phyloP scores from a whole-genome alignment of 2,797 vertebrate species.

The Zalophus californianus region DNA sequence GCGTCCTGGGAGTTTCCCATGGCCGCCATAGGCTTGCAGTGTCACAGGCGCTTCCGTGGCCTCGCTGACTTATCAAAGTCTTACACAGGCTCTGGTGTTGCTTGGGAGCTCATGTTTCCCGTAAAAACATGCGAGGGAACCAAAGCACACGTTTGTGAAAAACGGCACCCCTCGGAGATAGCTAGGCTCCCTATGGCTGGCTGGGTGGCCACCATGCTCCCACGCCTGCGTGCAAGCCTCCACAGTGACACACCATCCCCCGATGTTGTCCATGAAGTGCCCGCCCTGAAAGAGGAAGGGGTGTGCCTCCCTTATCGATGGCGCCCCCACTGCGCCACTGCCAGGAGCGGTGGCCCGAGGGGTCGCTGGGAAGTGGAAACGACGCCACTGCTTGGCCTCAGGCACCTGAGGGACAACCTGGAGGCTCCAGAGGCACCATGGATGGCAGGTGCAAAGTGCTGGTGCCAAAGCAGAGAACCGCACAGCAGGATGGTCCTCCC shows the following conservation, averaged over 20 bases:
- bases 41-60: fast-evolving
- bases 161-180: neutral
- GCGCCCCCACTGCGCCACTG: neutral
- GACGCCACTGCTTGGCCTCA: neutral
- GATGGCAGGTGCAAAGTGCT: neutral
- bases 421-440: neutral
- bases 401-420: neutral
- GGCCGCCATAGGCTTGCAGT: fast-evolving
- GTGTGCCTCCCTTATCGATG: neutral
- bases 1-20: neutral
- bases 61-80: neutral
- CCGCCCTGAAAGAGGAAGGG: neutral
- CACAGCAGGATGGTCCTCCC: neutral
- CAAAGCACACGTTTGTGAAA: neutral
- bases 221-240: neutral
- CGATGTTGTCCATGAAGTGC: fast-evolving
- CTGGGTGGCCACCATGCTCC: neutral
- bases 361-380: neutral
- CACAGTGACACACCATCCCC: neutral
- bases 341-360: neutral
- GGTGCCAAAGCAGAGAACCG: neutral
- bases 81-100: neutral
- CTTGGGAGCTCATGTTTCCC: neutral
- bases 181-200: neutral
- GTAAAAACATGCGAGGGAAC: neutral